Evolutionary conservation across 2,113 vertebrate species (phyloP).

Genomic region (Hyaena hyaena): DNA sequence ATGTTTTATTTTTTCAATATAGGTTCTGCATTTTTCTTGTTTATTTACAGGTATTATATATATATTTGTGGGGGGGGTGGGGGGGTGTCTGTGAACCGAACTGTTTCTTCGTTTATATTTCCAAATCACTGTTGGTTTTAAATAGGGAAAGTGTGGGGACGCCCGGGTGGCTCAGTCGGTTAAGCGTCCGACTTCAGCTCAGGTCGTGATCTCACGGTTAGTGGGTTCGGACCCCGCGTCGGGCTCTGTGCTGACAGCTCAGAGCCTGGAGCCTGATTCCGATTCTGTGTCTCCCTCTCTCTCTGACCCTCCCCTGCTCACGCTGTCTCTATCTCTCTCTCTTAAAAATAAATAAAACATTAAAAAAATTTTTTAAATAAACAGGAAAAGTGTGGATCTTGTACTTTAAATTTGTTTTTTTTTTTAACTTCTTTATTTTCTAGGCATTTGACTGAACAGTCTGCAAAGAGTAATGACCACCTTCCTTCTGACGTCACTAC

Average conservation of each 20-base stretch:
- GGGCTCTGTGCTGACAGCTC: too few relatives aligned
- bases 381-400: background rate
- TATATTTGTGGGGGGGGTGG: background rate
- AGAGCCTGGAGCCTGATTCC: too few relatives aligned
- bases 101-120: background rate
- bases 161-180: too few relatives aligned
- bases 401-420: background rate
- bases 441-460: fast-evolving
- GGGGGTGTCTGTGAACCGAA: background rate
- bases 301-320: too few relatives aligned
- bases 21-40: background rate
- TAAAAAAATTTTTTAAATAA: too few relatives aligned
- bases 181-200: too few relatives aligned
- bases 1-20: background rate
- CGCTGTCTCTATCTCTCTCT: too few relatives aligned
- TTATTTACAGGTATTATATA: background rate
- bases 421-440: background rate
- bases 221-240: too few relatives aligned
- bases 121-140: background rate
- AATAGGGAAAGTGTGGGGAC: background rate
- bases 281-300: too few relatives aligned
- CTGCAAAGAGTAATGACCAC: fast-evolving
- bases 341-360: too few relatives aligned
- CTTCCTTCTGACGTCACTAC: fast-evolving
- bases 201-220: too few relatives aligned